Conservation (phyloP, 1,140 invertebrate species). For the Macrobrachium rosenbergii region DNA sequence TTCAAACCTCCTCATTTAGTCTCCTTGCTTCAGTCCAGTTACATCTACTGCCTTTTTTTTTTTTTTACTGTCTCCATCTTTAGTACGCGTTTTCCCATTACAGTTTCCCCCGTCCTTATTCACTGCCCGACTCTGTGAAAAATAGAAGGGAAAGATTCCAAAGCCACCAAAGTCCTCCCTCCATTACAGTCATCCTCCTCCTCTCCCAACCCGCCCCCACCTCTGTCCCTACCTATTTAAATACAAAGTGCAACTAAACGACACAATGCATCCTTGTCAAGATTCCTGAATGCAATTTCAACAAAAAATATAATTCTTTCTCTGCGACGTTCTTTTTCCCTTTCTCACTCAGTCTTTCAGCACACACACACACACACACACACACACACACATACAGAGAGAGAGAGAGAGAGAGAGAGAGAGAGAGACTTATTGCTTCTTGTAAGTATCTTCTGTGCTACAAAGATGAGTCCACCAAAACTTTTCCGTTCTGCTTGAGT, state of each 20-base stretch:
- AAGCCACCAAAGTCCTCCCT: too few relatives aligned
- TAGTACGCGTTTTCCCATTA: neutral
- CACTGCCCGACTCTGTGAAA: neutral
- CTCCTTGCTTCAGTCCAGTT: neutral
- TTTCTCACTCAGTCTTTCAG: neutral
- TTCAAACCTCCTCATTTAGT: neutral
- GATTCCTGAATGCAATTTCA: neutral
- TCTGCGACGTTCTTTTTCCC: neutral
- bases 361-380: neutral
- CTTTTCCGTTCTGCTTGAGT: too few relatives aligned
- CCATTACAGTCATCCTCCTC: neutral
- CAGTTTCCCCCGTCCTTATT: neutral
- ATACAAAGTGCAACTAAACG: neutral
- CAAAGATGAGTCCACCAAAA: too few relatives aligned
- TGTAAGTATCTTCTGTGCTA: neutral
- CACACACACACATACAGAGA: neutral
- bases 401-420: slow-evolving; percentile 8
- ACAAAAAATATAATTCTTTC: neutral
- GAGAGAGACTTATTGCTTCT: neutral
- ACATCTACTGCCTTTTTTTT: neutral
- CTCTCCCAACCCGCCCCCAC: neutral
- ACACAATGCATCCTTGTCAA: neutral
- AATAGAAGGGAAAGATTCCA: too few relatives aligned
- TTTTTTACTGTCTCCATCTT: neutral
- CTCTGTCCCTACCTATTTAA: neutral